Conservation (phyloP, 2,113 vertebrate genomes). For the Melanotaenia duboulayi region DNA sequence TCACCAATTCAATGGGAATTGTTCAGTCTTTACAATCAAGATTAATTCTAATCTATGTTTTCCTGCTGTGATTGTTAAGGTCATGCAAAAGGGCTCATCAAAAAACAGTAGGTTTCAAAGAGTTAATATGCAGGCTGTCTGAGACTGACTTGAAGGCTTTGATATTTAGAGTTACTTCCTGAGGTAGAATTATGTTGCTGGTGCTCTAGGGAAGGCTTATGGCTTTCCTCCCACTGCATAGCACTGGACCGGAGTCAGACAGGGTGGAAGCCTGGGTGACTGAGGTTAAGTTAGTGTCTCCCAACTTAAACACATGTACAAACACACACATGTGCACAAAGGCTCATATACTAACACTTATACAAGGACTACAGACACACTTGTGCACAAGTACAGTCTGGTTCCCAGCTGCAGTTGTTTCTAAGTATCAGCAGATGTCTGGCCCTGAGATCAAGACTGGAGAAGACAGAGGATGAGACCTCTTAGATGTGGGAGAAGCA, state of each 20-base stretch:
- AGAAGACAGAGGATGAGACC: conserved; percentile 74
- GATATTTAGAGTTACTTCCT: conserved; percentile 63
- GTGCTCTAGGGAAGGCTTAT: conserved; percentile 53
- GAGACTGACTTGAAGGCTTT: conserved; percentile 50
- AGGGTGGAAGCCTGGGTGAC: conserved; percentile 55
- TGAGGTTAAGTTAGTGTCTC: conserved; percentile 53
- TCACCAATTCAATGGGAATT: conserved; percentile 64
- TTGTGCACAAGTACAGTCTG: conserved; percentile 52
- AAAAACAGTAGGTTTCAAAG: conserved; percentile 35
- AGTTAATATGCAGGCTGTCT: conserved; percentile 37
- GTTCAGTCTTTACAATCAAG: conserved; percentile 44
- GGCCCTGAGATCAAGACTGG: conserved; percentile 80
- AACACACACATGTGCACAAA: not conserved
- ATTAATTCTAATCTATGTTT: conserved; percentile 43
- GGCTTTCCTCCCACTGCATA: conserved; percentile 59
- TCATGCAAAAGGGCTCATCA: conserved; percentile 48
- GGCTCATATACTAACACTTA: conserved; percentile 5
- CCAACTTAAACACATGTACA: not conserved
- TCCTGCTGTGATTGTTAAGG: conserved; percentile 30
- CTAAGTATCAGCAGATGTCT: conserved; percentile 84
- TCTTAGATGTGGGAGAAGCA: conserved; percentile 79
- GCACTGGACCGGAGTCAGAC: conserved; percentile 50
- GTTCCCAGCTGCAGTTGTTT: conserved; percentile 78
- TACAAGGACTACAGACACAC: conserved; percentile 8
- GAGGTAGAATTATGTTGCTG: conserved; percentile 52